phyloP scores from a whole-genome alignment of 2,797 vertebrate genomes.

The Myotis planiceps region DNA sequence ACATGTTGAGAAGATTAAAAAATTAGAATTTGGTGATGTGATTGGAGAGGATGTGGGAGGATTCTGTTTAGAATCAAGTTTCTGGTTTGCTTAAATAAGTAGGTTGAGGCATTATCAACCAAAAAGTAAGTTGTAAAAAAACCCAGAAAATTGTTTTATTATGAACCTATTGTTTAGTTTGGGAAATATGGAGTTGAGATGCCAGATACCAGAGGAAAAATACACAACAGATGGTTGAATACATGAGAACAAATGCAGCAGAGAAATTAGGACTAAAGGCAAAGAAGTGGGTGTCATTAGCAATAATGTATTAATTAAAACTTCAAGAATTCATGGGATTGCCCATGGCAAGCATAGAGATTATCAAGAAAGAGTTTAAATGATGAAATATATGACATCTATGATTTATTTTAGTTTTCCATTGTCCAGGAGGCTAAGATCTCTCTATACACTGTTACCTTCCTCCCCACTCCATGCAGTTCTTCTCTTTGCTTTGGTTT shows the following conservation, averaged over 20 bases:
- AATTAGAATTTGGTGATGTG: background rate
- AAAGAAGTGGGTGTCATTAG: background rate
- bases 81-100: background rate
- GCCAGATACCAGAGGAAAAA: background rate
- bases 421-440: background rate
- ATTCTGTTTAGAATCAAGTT: background rate
- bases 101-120: background rate
- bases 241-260: background rate
- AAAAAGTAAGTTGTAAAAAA: background rate
- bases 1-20: background rate
- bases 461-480: background rate
- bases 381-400: background rate
- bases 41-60: background rate
- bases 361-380: background rate
- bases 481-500: background rate
- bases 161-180: background rate
- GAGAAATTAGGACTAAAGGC: background rate
- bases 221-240: background rate
- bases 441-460: background rate
- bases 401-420: background rate
- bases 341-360: background rate
- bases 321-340: background rate
- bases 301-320: background rate
- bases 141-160: background rate
- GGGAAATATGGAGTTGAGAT: background rate